Conservation (phyloP, 2,888 invertebrate genomes). For the Dryadula phaetusa region DNA sequence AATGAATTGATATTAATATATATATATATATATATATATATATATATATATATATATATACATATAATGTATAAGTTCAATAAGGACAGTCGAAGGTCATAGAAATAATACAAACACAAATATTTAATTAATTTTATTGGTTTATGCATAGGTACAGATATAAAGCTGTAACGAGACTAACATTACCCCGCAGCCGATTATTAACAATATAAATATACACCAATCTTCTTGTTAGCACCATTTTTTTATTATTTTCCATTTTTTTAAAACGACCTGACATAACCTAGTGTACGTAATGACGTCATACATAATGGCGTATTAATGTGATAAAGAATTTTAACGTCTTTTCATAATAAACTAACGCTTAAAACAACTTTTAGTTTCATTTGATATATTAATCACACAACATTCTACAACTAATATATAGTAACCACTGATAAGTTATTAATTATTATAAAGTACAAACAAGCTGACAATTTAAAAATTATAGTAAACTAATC, state of each 20-base stretch:
- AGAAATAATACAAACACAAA: conserved; percentile 54
- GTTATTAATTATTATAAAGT: conserved; percentile 23
- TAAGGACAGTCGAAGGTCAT: neutral
- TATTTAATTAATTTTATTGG: conserved; percentile 68
- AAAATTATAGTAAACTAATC: neutral
- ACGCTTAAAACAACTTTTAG: conserved; percentile 59
- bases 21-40: too few species aligned
- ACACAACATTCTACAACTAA: conserved; percentile 65
- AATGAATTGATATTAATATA: too few species aligned
- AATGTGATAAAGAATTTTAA: conserved; percentile 67
- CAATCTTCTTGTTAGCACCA: conserved; percentile 76
- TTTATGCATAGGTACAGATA: conserved; percentile 75
- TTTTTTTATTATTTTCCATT: conserved; percentile 68
- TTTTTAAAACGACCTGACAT: conserved; percentile 75
- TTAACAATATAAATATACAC: conserved; percentile 67
- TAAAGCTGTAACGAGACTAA: conserved; percentile 69
- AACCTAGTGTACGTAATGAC: conserved; percentile 74
- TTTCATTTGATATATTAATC: conserved; percentile 64
- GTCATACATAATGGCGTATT: conserved; percentile 68
- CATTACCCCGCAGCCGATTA: conserved; percentile 71
- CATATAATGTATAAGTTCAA: too few species aligned
- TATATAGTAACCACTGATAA: conserved; percentile 58
- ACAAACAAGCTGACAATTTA: conserved; percentile 22
- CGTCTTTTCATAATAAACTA: conserved; percentile 69
- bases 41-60: too few species aligned